Percentiles rank a stretch among this genome's conserved stretches.
These are phyloP conservation scores for Ceyx cyanopectus DNA, from an alignment of 2,113 vertebrate species.

Conservation along the genomic window DNA sequence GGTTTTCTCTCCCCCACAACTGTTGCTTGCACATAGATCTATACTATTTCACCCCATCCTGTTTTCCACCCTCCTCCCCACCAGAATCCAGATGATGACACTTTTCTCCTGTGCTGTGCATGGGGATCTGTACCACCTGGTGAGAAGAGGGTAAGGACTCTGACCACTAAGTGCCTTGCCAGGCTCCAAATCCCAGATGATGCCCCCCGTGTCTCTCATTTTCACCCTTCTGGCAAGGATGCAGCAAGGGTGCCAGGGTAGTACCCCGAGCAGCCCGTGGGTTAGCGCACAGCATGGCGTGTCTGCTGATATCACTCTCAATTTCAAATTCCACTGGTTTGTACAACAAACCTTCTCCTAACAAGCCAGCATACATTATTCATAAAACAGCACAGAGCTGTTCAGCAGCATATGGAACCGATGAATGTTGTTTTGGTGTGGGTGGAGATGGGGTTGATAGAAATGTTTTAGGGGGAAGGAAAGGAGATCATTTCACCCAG, in stretches of 20 bases:
- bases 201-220: accelerated
- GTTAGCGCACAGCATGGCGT: not conserved
- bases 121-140: not conserved
- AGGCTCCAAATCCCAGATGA: not conserved
- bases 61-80: not conserved
- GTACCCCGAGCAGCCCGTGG: not conserved
- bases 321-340: constrained; percentile 60
- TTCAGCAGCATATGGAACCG: constrained; percentile 69
- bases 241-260: not conserved
- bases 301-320: not conserved
- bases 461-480: constrained; percentile 55
- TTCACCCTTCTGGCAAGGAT: not conserved
- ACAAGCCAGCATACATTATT: constrained; percentile 65
- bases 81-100: not conserved
- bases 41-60: not conserved
- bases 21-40: not conserved
- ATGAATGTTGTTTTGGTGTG: constrained; percentile 67
- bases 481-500: constrained; percentile 49
- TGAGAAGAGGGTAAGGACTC: not conserved
- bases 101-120: not conserved
- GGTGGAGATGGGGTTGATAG: constrained; percentile 50
- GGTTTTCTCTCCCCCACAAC: not conserved
- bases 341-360: constrained; percentile 55
- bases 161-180: not conserved
- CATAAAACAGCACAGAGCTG: constrained; percentile 61